Conservation (phyloP, 2,113 vertebrate species). For the Dipodomys merriami region DNA sequence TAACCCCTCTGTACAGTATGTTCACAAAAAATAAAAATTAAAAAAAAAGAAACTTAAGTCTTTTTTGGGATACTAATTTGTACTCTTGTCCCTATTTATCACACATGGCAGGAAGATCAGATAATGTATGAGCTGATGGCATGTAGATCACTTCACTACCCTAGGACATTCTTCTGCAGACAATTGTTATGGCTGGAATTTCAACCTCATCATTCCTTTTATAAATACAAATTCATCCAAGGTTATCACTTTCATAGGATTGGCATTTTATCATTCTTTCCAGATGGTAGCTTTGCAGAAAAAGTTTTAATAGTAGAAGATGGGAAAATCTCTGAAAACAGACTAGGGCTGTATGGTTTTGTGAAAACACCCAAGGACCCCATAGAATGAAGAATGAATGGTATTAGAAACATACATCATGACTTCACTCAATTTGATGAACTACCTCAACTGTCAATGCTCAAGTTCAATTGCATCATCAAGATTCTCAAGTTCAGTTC, state of each 20-base stretch:
- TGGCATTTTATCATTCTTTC: conserved; percentile 32
- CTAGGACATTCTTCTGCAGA: neutral
- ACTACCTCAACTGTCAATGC: neutral
- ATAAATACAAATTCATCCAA: neutral
- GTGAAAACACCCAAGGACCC: neutral
- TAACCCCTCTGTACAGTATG: no score
- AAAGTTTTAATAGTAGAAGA: conserved; percentile 24
- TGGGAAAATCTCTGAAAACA: neutral
- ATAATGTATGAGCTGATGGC: neutral
- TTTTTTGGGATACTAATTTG: neutral
- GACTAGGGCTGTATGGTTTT: neutral
- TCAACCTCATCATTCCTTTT: neutral
- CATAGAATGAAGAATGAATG: neutral
- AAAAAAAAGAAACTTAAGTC: conserved; percentile 4
- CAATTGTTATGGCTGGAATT: no score
- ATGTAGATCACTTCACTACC: neutral
- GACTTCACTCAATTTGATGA: neutral
- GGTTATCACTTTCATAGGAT: neutral
- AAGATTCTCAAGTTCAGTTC: neutral
- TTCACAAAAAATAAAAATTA: no score
- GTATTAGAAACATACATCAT: neutral
- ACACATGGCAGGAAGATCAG: neutral
- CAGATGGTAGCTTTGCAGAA: neutral
- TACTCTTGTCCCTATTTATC: neutral
- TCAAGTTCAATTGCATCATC: neutral